A percentile compares a stretch with the other conserved stretches of the same genome.
Evolutionary conservation across 2,888 invertebrate species (phyloP).

Genomic region (Zygothrica quintamaculata): DNA sequence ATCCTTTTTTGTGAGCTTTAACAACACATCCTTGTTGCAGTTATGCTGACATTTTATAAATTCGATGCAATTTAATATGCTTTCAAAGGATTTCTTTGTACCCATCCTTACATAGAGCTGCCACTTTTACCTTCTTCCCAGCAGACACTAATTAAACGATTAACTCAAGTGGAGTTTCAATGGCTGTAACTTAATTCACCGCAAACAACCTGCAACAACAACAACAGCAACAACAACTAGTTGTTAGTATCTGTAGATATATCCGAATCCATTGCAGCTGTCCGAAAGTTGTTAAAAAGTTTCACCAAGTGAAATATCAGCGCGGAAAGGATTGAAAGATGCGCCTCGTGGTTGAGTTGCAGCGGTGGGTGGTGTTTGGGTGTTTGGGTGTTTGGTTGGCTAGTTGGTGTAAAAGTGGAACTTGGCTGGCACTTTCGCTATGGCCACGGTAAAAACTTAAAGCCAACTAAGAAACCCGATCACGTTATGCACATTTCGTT

Average conservation of each 20-base stretch:
- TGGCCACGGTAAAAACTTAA: constrained; percentile 39
- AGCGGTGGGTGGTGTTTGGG: constrained; percentile 18
- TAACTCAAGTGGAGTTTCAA: constrained; percentile 73
- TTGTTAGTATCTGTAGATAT: constrained; percentile 41
- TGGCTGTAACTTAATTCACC: constrained; percentile 71
- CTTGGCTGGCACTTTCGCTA: constrained; percentile 62
- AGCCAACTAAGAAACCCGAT: constrained; percentile 78
- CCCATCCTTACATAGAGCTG: too few species aligned
- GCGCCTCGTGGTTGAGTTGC: neutral
- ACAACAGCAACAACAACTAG: constrained; percentile 28
- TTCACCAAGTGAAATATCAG: constrained; percentile 72
- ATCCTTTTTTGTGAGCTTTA: too few species aligned
- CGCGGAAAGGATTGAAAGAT: neutral
- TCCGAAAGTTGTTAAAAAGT: constrained; percentile 76
- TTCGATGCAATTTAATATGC: too few species aligned
- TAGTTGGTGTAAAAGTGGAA: constrained; percentile 12
- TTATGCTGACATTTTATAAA: too few species aligned
- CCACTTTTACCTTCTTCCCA: too few species aligned
- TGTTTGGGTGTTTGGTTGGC: too few species aligned
- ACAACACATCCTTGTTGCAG: too few species aligned
- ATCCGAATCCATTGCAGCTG: constrained; percentile 66
- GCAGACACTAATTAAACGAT: constrained; percentile 71
- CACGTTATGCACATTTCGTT: constrained; percentile 80
- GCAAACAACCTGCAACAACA: constrained; percentile 59
- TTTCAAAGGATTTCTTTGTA: too few species aligned